These are phyloP conservation scores for Ceratoteleas bidentatus DNA, from an alignment of 1,140 invertebrate genomes.

Conservation along the genomic window DNA sequence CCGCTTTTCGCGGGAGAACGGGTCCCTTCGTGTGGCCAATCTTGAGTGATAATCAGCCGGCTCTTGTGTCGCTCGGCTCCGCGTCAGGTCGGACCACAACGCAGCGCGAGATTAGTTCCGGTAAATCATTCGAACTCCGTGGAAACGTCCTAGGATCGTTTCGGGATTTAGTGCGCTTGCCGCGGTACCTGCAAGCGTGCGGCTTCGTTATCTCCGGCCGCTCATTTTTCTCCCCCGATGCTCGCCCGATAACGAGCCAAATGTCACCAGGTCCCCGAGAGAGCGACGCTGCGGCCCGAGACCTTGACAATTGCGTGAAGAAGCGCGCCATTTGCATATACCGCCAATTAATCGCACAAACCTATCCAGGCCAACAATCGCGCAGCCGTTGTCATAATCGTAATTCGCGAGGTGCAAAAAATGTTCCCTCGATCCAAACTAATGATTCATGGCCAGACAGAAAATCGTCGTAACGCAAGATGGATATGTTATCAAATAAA, in stretches of 20 bases:
- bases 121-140: slow-evolving; percentile 77
- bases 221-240: slow-evolving; percentile 71
- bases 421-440: too few species aligned
- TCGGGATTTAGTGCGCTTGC: slow-evolving; percentile 73
- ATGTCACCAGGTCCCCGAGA: slow-evolving; percentile 57
- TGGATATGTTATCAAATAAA: too few species aligned
- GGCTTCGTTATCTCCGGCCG: slow-evolving; percentile 55
- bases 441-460: too few species aligned
- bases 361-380: slow-evolving; percentile 4
- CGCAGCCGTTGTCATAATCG: not conserved
- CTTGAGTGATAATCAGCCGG: slow-evolving; percentile 79
- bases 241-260: slow-evolving; percentile 72
- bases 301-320: slow-evolving; percentile 25
- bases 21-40: slow-evolving; percentile 75
- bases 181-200: slow-evolving; percentile 51
- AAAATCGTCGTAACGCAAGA: too few species aligned
- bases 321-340: slow-evolving; percentile 30
- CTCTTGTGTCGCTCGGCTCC: slow-evolving; percentile 74
- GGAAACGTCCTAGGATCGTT: slow-evolving; percentile 72
- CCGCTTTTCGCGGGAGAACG: slow-evolving; percentile 67
- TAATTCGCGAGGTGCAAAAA: not conserved
- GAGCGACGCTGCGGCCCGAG: slow-evolving; percentile 26
- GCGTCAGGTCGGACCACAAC: slow-evolving; percentile 68
- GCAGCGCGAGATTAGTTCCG: slow-evolving; percentile 75
- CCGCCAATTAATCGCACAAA: slow-evolving; percentile 45